Evolutionary conservation across 2,113 vertebrate species (phyloP).

Genomic region (Oncorhynchus mykiss): DNA sequence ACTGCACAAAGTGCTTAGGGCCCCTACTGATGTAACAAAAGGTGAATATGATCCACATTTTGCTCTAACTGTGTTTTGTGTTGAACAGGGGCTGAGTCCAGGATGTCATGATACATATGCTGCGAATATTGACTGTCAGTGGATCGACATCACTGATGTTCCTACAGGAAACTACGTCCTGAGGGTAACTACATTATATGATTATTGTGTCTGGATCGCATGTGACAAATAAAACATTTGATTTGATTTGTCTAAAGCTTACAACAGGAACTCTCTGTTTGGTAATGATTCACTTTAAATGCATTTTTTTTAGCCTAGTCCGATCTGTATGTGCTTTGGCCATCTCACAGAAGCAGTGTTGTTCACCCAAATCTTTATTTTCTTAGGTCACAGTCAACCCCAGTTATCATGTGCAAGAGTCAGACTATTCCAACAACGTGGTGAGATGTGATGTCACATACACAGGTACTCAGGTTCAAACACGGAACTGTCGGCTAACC

Average conservation of each 20-base stretch:
- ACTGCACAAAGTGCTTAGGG: no score
- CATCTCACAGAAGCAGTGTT: background rate
- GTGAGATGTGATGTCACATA: constrained; percentile 80
- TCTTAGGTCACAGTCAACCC: constrained; percentile 81
- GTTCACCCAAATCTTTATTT: constrained; percentile 4
- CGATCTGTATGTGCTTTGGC: no score
- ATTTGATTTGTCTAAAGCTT: no score
- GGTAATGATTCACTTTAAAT: no score
- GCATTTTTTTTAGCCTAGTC: no score
- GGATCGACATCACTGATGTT: constrained; percentile 87
- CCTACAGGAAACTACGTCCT: constrained; percentile 79
- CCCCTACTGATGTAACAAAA: no score
- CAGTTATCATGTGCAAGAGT: constrained; percentile 74
- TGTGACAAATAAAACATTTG: no score
- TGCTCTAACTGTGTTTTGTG: constrained; percentile 16
- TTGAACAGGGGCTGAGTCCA: constrained; percentile 78
- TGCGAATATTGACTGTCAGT: constrained; percentile 86
- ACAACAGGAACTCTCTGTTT: background rate
- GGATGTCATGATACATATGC: constrained; percentile 84
- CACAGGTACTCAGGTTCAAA: constrained; percentile 78
- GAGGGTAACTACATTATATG: constrained; percentile 63
- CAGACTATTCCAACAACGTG: constrained; percentile 80
- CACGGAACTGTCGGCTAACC: constrained; percentile 74
- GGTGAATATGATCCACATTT: constrained; percentile 1
- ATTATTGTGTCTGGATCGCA: no score